Conservation (phyloP, 2,113 vertebrate species). For the Dolichotis patagonum region DNA sequence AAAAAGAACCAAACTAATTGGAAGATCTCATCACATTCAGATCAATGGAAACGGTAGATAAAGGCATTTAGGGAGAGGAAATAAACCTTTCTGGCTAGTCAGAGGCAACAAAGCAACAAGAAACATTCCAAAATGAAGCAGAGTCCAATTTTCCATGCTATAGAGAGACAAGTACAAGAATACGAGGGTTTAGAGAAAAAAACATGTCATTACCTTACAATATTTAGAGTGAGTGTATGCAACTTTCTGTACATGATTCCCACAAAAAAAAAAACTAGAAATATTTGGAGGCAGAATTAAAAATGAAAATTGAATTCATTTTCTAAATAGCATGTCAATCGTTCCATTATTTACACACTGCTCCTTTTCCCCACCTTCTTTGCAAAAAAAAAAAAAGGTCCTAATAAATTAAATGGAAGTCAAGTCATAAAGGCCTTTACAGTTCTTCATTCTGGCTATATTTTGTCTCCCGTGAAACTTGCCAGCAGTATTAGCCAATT, state of each 20-base stretch:
- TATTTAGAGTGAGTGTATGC: not conserved
- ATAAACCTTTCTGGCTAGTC: not conserved
- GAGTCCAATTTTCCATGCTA: not conserved
- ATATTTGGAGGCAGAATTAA: not conserved
- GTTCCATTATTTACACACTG: not conserved
- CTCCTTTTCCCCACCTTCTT: not conserved
- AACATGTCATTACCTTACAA: rapidly evolving
- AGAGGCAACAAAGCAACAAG: not conserved
- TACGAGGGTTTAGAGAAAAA: not conserved
- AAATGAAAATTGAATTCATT: constrained; percentile 28
- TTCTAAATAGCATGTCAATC: not conserved
- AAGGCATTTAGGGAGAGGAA: not conserved
- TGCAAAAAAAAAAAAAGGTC: not conserved
- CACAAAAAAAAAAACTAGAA: not conserved
- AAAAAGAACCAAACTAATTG: not conserved
- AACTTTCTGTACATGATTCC: not conserved
- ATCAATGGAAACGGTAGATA: not conserved
- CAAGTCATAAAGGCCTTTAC: not conserved
- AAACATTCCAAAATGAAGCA: not conserved
- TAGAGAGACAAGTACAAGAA: too few species aligned
- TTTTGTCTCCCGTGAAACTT: not conserved
- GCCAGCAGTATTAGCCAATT: not conserved
- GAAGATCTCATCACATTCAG: not conserved
- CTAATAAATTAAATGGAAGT: not conserved
- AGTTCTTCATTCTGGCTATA: not conserved